Percentiles rank a stretch among this genome's conserved stretches.
These are phyloP conservation scores for Oscheius onirici DNA, from an alignment of 2,888 invertebrate genomes.

Conservation along the genomic window DNA sequence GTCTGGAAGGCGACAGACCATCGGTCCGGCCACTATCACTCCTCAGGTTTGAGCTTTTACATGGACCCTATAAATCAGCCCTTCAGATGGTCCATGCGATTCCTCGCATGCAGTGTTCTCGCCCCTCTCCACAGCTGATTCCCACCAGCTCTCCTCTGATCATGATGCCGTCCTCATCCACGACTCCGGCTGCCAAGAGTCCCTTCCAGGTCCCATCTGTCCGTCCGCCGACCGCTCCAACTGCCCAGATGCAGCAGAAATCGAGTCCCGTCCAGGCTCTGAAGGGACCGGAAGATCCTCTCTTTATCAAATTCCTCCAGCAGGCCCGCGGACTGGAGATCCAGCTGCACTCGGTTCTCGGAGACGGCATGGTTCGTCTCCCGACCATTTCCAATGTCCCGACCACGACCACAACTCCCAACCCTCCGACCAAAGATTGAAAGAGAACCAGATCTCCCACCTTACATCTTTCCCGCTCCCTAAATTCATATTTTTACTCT, in stretches of 20 bases:
- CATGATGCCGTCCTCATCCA: constrained; percentile 10
- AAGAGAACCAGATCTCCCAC: not conserved
- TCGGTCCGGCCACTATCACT: constrained; percentile 11
- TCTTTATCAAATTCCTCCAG: constrained; percentile 6
- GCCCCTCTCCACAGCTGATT: constrained; percentile 20
- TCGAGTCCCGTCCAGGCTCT: too few relatives aligned
- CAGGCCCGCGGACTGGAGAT: not conserved
- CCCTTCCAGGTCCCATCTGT: not conserved
- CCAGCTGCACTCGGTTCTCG: constrained; percentile 6
- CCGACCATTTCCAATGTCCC: not conserved
- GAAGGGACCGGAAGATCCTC: constrained; percentile 13
- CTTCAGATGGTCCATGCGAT: constrained; percentile 19
- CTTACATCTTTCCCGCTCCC: not conserved
- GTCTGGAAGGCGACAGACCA: constrained; percentile 14
- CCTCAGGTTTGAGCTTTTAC: not conserved
- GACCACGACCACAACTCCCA: not conserved
- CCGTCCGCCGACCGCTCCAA: not conserved
- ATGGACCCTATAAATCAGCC: not conserved
- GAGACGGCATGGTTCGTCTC: constrained; percentile 21
- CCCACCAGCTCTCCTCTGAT: constrained; percentile 2
- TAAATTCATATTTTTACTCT: not conserved
- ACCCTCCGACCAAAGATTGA: not conserved
- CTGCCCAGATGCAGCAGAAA: too few relatives aligned
- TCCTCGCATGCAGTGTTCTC: constrained; percentile 14
- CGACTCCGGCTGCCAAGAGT: constrained; percentile 10